Percentiles rank a stretch among this genome's conserved stretches.
Conservation (phyloP, 23 tunicate genomes). For the Ascidia mentula region DNA sequence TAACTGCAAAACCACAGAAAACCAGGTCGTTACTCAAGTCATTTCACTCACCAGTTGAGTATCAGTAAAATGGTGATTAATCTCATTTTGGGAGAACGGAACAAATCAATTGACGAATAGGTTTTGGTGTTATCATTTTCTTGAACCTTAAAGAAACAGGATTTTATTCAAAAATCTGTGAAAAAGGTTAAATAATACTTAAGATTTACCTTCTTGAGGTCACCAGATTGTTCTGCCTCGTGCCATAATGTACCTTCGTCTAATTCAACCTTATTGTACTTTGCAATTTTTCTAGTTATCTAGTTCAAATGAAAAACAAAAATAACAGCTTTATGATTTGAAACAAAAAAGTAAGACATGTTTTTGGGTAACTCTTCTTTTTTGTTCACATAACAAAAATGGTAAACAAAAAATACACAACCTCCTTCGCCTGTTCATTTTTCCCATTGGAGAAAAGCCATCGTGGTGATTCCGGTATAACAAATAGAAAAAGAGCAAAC, state of each 20-base stretch:
- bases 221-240: slow-evolving; percentile 47
- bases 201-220: slow-evolving; percentile 25
- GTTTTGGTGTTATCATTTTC: slow-evolving; percentile 2
- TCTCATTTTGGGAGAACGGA: slow-evolving; percentile 48
- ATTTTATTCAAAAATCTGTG: background rate
- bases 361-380: no score
- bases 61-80: slow-evolving; percentile 43
- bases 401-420: no score
- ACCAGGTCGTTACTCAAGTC: no score
- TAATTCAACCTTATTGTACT: slow-evolving; percentile 49
- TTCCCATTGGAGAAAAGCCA: slow-evolving; percentile 53
- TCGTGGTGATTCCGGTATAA: slow-evolving; percentile 79
- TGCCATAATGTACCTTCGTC: slow-evolving; percentile 57
- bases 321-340: no score
- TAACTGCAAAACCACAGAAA: no score
- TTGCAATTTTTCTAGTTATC: slow-evolving; percentile 57
- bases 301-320: no score
- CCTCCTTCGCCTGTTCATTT: slow-evolving; percentile 49
- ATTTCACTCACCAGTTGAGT: slow-evolving; percentile 73
- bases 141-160: no score
- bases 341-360: no score
- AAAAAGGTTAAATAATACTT: no score
- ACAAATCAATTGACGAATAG: slow-evolving; percentile 42
- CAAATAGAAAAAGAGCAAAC: slow-evolving; percentile 36
- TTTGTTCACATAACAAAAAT: no score